Conservation (phyloP, 2,797 vertebrate genomes). For the Hydrolagus colliei region DNA sequence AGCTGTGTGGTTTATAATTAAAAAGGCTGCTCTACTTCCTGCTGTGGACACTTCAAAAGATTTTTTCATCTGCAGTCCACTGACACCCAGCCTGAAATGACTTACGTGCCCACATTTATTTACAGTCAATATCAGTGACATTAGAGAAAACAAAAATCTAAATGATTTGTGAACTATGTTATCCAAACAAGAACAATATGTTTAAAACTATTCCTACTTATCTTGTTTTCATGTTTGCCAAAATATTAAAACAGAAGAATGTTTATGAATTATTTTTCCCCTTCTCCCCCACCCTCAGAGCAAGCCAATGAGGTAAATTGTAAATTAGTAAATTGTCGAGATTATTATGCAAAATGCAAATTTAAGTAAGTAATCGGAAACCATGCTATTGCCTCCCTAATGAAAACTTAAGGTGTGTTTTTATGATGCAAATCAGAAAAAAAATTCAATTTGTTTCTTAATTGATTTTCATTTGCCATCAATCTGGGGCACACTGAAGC, state of each 20-base stretch:
- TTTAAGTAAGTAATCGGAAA: background rate
- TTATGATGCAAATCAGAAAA: background rate
- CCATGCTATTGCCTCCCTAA: background rate
- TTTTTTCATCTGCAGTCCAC: constrained; percentile 41
- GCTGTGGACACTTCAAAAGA: constrained; percentile 62
- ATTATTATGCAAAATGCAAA: background rate
- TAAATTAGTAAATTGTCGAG: background rate
- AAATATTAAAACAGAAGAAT: background rate
- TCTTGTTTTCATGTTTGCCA: constrained; percentile 2
- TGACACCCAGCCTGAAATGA: constrained; percentile 42
- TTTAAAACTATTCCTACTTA: background rate
- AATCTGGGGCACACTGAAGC: background rate
- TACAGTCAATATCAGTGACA: constrained; percentile 36
- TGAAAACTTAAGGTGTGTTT: background rate
- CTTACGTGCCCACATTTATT: constrained; percentile 52
- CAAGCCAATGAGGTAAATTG: background rate
- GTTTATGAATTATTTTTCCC: no score
- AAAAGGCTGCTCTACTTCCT: constrained; percentile 61
- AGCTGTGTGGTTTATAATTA: constrained; percentile 61
- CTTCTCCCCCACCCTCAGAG: no score
- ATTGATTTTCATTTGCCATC: background rate
- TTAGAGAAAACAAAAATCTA: constrained; percentile 1
- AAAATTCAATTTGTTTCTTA: background rate
- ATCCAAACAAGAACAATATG: background rate
- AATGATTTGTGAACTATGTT: constrained; percentile 3